Conservation (phyloP, 1,140 invertebrate species). For the Bombus pascuorum region DNA sequence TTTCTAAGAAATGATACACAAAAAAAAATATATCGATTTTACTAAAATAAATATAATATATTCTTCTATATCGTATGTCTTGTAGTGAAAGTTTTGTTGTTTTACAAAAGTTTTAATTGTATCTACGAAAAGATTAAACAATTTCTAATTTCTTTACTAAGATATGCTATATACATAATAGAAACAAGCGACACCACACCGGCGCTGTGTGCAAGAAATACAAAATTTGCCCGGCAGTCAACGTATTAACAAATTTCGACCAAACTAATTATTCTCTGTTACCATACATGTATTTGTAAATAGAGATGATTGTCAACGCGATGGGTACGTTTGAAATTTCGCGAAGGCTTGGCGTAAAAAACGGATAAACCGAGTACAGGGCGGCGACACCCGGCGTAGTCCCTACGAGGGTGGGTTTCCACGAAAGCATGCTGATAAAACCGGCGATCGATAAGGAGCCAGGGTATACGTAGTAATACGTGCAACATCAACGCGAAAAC, state of each 20-base stretch:
- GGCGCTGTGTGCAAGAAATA: not conserved
- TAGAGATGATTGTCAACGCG: too few relatives aligned
- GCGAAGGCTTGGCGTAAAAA: constrained; percentile 1
- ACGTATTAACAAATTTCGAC: not conserved
- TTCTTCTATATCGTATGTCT: too few relatives aligned
- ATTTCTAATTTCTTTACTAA: too few relatives aligned
- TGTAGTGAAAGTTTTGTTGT: too few relatives aligned
- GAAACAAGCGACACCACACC: not conserved
- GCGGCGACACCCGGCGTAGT: constrained; percentile 56
- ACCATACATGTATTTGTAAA: not conserved
- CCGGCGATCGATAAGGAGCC: constrained; percentile 72
- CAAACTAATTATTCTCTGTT: not conserved
- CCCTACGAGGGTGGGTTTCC: constrained; percentile 61
- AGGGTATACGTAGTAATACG: constrained; percentile 1
- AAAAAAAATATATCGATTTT: too few relatives aligned
- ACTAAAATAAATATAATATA: too few relatives aligned
- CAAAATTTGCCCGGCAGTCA: not conserved
- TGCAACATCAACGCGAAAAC: not conserved
- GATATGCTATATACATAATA: not conserved
- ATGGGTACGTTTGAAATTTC: not conserved
- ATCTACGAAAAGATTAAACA: too few relatives aligned
- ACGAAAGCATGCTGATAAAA: constrained; percentile 61
- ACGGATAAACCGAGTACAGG: constrained; percentile 36
- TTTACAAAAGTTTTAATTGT: too few relatives aligned
- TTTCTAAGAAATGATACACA: too few relatives aligned